phyloP scores from a whole-genome alignment of 2,113 vertebrate species.

The Psilopsiagon aurifrons region DNA sequence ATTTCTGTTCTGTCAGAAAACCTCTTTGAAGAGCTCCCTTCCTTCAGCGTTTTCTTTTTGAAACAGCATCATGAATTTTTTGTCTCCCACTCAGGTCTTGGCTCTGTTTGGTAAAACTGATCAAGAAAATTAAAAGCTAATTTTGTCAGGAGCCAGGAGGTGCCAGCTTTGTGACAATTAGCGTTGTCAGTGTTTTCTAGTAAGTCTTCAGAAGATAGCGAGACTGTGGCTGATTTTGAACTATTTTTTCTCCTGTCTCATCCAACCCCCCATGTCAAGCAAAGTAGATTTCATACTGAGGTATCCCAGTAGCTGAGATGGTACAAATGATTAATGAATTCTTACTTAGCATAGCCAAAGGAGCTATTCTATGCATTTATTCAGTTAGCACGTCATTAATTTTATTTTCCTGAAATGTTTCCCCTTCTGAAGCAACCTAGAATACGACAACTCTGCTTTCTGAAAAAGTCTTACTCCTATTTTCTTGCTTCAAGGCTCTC shows the following conservation, averaged over 20 bases:
- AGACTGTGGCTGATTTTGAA: neutral
- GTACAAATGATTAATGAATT: neutral
- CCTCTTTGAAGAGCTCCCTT: neutral
- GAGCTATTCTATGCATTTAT: neutral
- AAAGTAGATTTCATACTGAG: neutral
- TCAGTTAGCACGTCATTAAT: neutral
- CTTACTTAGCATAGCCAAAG: neutral
- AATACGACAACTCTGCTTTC: neutral
- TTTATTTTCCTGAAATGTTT: conserved; percentile 14
- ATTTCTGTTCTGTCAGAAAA: neutral
- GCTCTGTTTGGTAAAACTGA: neutral
- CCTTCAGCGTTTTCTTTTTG: neutral
- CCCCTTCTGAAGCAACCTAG: neutral
- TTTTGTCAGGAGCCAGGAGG: neutral
- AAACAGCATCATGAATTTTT: neutral
- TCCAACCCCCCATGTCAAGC: neutral
- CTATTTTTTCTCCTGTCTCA: neutral
- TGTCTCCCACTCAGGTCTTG: neutral
- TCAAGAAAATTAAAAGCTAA: neutral
- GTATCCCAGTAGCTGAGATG: neutral
- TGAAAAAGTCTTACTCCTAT: neutral
- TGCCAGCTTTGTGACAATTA: neutral
- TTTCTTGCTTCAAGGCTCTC: neutral
- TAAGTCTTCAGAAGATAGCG: neutral
- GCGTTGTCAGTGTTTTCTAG: neutral